phyloP scores from a whole-genome alignment of 2,113 vertebrate species.

The Anolis sagrei region DNA sequence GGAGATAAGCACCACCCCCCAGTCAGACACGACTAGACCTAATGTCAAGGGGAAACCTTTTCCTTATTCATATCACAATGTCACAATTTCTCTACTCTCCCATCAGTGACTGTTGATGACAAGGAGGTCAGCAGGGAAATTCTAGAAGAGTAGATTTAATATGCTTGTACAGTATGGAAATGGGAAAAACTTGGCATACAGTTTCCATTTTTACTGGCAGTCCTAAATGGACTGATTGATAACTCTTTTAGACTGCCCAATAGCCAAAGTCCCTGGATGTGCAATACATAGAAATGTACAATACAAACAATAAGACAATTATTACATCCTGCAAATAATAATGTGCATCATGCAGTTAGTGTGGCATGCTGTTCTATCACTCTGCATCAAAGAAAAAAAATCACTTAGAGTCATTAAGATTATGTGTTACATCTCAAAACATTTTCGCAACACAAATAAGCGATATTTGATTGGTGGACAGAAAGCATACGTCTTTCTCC shows the following conservation, averaged over 20 bases:
- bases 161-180: neutral
- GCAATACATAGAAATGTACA: too few species aligned
- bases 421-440: neutral
- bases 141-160: neutral
- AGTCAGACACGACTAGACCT: too few species aligned
- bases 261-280: too few species aligned
- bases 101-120: too few species aligned
- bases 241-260: too few species aligned
- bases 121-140: neutral
- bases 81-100: neutral
- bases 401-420: neutral
- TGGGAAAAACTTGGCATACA: neutral
- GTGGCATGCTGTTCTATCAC: neutral
- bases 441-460: slow-evolving; percentile 12
- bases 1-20: too few species aligned
- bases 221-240: too few species aligned
- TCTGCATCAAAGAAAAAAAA: neutral
- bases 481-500: neutral
- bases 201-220: neutral
- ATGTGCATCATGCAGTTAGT: neutral
- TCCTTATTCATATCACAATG: neutral
- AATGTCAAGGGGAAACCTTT: too few species aligned
- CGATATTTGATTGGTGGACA: slow-evolving; percentile 4
- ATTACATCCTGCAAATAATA: too few species aligned
- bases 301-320: too few species aligned